Evolutionary conservation across 1,140 invertebrate species (phyloP), one percentile per base, ranked within the genome.

Genomic region (Conopomorpha cramerella): DNA sequence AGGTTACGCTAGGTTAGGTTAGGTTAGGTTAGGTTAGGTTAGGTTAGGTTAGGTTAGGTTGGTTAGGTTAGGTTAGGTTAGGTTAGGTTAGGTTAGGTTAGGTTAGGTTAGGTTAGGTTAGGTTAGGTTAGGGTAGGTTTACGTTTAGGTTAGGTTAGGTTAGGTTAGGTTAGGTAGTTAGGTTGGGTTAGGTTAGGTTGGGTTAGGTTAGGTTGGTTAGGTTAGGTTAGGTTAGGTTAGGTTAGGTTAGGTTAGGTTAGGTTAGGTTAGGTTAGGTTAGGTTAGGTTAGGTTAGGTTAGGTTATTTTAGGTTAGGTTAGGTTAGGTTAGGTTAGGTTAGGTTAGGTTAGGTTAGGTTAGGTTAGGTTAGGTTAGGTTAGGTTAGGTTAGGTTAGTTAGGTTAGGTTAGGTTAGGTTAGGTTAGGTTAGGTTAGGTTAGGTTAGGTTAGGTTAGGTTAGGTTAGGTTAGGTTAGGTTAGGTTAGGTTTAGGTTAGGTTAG

Each of bases 321-420:
- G 28, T 29, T 29, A 13, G 28, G 28, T 29, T 29, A 13, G 28
- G 28, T 29, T 29, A 13, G 28, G 28, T 29, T 29, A 29, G 28
- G 28, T 29, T 29, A 29, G 28, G 28, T 29, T 29, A 29, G 28
- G 28, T 29, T 29, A 29, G 10, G 28, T 29, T 29, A 29, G 28
- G 28, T 11, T 29, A 29, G 10, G 28, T 29, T 11, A 29, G 28
- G 28, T 29, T 29, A 29, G 28, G 28, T 29, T 29, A 29, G 28
- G 34, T 34, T 41, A 41, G 39, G 39, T 41, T 39, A 28, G 34
- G 39, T 41, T 41, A 41, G 39, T 41, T 41, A 41, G 39, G 39
- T 41, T 41, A 41, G 39, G 39, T 41, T 41, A 39, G 39, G 39
- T 41, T 41, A 41, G 39, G 39, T 41, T 41, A 41, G 39, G 39